Evolutionary conservation across 2,113 vertebrate genomes (phyloP).

Genomic region (Neotoma lepida): DNA sequence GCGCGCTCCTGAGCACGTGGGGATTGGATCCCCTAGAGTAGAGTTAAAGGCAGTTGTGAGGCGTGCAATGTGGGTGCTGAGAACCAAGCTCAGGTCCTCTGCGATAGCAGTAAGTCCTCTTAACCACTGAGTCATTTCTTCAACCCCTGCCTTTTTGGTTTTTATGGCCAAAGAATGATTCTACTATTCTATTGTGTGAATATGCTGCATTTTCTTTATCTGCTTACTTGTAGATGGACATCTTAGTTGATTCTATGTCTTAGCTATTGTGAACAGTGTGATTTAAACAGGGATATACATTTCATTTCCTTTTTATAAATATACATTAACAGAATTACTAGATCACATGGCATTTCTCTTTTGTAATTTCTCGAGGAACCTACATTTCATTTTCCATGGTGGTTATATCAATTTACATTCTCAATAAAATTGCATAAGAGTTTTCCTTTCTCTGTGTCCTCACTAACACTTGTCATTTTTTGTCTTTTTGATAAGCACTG

Average conservation of each 20-base stretch:
- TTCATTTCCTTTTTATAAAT: not conserved
- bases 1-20: not conserved
- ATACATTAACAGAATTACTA: not conserved
- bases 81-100: not conserved
- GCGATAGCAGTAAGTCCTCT: not conserved
- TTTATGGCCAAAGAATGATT: not conserved
- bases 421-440: not conserved
- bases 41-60: not conserved
- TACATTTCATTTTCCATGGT: not conserved
- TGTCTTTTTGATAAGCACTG: not conserved
- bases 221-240: not conserved
- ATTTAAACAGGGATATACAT: not conserved
- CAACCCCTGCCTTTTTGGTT: not conserved
- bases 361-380: not conserved
- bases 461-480: not conserved
- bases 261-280: not conserved
- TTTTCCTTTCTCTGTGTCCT: not conserved
- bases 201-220: not conserved
- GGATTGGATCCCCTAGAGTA: not conserved
- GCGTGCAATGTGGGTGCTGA: not conserved
- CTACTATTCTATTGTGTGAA: not conserved
- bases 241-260: not conserved
- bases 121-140: not conserved
- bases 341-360: not conserved
- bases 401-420: not conserved